Base-by-base conservation (phyloP, 2,797 vertebrate species). In the Takifugu ocellatus region DNA sequence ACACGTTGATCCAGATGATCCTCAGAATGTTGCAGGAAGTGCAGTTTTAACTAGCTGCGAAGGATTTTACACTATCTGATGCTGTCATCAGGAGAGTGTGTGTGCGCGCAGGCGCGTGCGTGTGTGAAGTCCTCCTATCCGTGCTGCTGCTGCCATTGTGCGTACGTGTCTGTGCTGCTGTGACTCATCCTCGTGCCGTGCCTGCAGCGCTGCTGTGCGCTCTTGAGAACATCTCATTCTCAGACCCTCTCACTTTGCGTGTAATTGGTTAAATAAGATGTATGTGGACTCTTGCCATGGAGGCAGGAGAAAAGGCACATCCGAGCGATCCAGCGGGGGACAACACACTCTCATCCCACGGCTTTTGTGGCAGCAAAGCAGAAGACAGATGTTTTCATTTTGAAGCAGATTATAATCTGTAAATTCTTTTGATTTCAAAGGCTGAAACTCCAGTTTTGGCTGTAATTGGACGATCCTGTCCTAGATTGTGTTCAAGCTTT, bases 181-280 rank as follows among this genome's bases (percentile, higher is more conserved):
- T 62, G 55, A 64, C 29, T 51, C 47, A 17, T 24, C 43, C 42
- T 56, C 59, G 55, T 55, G 48, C 14, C 12, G 1, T 10, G 31
- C 31, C 63, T 71, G 66, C 61, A 49, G 54, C 61, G 43, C 25
- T 50, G 51, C 61, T 59, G 63, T 67, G 69, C 66, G 51, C 14
- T 46, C 27, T 7, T 5, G 15, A 54, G 31, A 57, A 29, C 27
- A 17, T 61, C 42, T 43, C 36, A n/a, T 27, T 69, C 59, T 64
- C 26, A 55, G 43, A 21, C 21, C 10, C 12, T 4, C 36, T 56
- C 25, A 25, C 8, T 33, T 61, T 15, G 48, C 9, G 36, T 51
- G 0, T 36, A 49, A 29, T 43, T 25, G 33, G 44, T 21, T 45
- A 61, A 55, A 56, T 59, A 49, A 56, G 9, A 24, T 14, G 55